Evolutionary conservation across 2,797 vertebrate species (phyloP), one percentile per base, ranked within the genome.

Genomic region (Gobionotothen gibberifrons): DNA sequence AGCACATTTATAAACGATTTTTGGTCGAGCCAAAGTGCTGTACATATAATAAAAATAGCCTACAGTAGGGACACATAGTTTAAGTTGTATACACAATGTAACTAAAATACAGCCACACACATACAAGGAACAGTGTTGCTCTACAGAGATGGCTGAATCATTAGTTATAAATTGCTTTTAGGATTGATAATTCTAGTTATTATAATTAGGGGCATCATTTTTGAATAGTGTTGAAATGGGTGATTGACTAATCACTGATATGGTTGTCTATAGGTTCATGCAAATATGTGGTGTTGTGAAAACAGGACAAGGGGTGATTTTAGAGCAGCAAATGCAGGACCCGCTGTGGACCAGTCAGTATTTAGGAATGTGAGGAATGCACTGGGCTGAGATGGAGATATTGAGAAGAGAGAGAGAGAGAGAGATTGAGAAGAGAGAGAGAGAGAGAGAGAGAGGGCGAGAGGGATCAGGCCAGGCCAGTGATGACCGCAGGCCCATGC

Each of bases 341-440:
- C 60, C 32, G 40, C 57, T 83, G 65, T 42, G 29, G 78, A 78
- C 66, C 75, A 87, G 89, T 91, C 88, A 91, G 81, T 78, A 62
- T 81, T 74, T 46, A 78, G 89, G 92, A 93, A 95, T 94, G 90
- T 85, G n/a, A 87, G 86, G 90, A 94, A 95, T 94, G 90, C 83
- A 76, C 64, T 71, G 82, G 79, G 67, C 73, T 71, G 81, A 78
- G 77, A 78, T 52, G 80, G 74, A 76, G 69, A 75, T 57, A 68
- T 29, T 29, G 52, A 48, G 44, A 55, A 71, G 26, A 36, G 39
- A 61, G 63, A 72, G 74, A 54, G 74, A 60, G 74, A 64, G 63
- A 76, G 69, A 75, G 57, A 68, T 29, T 29, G 52, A 48, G 44
- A 55, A 71, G 26, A 36, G 39, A 61, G 63, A 72, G 74, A 54